phyloP scores from a whole-genome alignment of 2,113 vertebrate species.

The Oxyruncus cristatus region DNA sequence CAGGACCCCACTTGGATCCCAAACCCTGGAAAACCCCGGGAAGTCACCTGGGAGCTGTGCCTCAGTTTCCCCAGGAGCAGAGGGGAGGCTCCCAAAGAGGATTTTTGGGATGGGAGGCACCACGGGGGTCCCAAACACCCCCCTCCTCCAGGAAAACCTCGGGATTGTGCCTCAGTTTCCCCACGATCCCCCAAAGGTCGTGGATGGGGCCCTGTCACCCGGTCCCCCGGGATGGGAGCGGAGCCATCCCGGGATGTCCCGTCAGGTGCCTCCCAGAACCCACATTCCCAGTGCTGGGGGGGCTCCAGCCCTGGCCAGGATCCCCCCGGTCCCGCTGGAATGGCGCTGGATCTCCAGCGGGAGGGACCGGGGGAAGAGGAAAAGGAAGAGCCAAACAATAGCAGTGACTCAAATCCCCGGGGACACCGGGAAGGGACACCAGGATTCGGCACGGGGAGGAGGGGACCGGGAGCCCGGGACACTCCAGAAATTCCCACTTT shows the following conservation, averaged over 20 bases:
- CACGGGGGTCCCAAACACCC: background rate
- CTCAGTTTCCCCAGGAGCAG: background rate
- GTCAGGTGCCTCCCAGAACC: background rate
- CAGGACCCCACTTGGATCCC: background rate
- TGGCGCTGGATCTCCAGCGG: background rate
- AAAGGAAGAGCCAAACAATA: conserved; percentile 50
- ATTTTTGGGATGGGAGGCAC: background rate
- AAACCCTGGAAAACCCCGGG: background rate
- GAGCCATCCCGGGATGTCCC: background rate
- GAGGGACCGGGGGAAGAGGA: conserved; percentile 31
- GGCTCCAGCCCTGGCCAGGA: background rate
- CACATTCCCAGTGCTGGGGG: background rate
- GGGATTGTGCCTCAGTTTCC: background rate
- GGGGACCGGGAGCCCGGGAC: no score
- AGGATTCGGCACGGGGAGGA: background rate
- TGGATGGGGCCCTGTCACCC: background rate
- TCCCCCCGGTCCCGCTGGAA: background rate
- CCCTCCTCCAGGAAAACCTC: background rate
- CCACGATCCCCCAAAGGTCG: background rate
- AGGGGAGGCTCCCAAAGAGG: background rate
- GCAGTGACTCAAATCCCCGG: background rate
- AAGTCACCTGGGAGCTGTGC: background rate
- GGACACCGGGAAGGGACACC: background rate
- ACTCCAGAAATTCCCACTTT: background rate
- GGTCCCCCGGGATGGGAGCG: background rate